Evolutionary conservation across 1,140 invertebrate species (phyloP).

Genomic region (Drosophila melanica): DNA sequence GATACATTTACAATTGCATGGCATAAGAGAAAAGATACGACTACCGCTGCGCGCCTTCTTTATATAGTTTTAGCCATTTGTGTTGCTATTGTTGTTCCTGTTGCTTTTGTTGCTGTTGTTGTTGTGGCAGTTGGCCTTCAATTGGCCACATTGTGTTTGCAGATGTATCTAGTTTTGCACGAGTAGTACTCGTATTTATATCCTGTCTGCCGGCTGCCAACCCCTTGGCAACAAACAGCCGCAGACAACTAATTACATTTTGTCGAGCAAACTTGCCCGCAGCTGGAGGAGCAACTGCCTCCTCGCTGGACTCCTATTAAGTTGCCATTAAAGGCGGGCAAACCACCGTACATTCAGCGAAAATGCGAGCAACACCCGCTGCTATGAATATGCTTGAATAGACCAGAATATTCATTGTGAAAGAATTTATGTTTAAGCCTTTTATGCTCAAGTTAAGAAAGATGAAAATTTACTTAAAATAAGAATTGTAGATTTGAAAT

Average conservation of each 20-base stretch:
- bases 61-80: constrained; percentile 31
- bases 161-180: constrained; percentile 23
- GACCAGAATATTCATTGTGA: too few species aligned
- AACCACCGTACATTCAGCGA: not conserved
- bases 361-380: not conserved
- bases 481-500: too few species aligned
- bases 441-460: too few species aligned
- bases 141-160: constrained; percentile 46
- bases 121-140: constrained; percentile 47
- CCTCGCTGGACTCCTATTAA: constrained; percentile 52
- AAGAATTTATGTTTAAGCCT: too few species aligned
- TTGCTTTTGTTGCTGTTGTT: constrained; percentile 12
- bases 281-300: constrained; percentile 8
- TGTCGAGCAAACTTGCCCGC: constrained; percentile 37
- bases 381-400: too few species aligned
- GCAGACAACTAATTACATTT: constrained; percentile 75
- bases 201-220: constrained; percentile 37
- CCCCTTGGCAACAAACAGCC: constrained; percentile 26
- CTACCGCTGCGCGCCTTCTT: constrained; percentile 32
- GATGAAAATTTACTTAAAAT: too few species aligned
- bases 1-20: constrained; percentile 18
- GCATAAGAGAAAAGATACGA: constrained; percentile 6
- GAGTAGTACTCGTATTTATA: constrained; percentile 24
- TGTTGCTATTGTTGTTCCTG: constrained; percentile 20
- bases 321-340: constrained; percentile 57